Percentiles rank a stretch among this genome's conserved stretches.
Conservation (phyloP, 2,888 invertebrate genomes). For the Mystacides longicornis region DNA sequence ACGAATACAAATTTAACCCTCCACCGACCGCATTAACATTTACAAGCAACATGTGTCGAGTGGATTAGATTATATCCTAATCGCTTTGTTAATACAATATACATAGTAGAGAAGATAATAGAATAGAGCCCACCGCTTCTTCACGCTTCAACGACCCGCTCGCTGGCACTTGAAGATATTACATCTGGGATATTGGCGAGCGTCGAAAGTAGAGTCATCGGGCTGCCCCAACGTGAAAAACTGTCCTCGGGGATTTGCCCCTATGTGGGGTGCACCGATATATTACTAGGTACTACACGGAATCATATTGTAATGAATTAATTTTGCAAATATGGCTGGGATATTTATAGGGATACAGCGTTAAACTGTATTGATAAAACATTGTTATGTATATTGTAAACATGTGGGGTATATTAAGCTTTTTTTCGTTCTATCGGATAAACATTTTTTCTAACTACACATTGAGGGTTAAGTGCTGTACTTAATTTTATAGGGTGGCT, state of each 20-base stretch:
- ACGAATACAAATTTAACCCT: not conserved
- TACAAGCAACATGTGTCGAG: slow-evolving; percentile 23
- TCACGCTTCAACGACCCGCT: slow-evolving; percentile 5
- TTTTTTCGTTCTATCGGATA: too few relatives aligned
- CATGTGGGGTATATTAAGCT: too few relatives aligned
- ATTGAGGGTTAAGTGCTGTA: too few relatives aligned
- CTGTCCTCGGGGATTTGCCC: slow-evolving; percentile 3
- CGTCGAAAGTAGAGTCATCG: slow-evolving; percentile 11
- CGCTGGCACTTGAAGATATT: slow-evolving; percentile 18
- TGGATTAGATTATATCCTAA: slow-evolving; percentile 22
- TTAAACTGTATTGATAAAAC: too few relatives aligned
- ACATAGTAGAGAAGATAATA: not conserved
- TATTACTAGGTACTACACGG: too few relatives aligned
- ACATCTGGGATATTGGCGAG: slow-evolving; percentile 15
- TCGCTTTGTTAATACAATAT: too few relatives aligned
- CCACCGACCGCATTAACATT: not conserved
- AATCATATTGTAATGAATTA: slow-evolving; percentile 1
- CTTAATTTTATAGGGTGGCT: too few relatives aligned
- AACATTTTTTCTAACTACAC: too few relatives aligned
- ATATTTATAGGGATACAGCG: too few relatives aligned
- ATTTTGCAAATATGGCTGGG: slow-evolving; percentile 1
- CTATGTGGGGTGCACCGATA: too few relatives aligned
- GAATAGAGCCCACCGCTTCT: not conserved
- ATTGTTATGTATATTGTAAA: too few relatives aligned
- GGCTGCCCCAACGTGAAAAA: not conserved